Percentiles rank a stretch among this genome's conserved stretches.
Evolutionary conservation across 2,888 invertebrate species (phyloP).

Genomic region (Xylophagus ater): DNA sequence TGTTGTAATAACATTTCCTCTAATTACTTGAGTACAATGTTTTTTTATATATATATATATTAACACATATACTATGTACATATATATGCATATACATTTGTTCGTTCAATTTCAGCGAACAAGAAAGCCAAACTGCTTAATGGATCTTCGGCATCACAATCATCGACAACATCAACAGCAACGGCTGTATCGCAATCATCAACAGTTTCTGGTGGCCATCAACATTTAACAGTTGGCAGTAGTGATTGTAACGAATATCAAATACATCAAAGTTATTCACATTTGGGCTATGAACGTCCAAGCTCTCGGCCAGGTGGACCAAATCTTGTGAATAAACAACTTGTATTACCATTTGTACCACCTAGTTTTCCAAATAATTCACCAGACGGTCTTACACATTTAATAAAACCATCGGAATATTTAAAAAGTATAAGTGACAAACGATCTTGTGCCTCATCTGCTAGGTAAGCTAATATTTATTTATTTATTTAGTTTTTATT

Average conservation of each 20-base stretch:
- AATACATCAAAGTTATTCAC: slow-evolving; percentile 29
- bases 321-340: slow-evolving; percentile 73
- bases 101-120: slow-evolving; percentile 41
- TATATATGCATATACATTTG: neutral
- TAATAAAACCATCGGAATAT: slow-evolving; percentile 89
- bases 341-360: slow-evolving; percentile 80
- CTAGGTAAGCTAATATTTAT: slow-evolving; percentile 33
- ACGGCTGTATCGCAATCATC: slow-evolving; percentile 17
- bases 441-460: slow-evolving; percentile 41
- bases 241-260: slow-evolving; percentile 26
- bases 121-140: slow-evolving; percentile 41
- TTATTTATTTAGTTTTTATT: slow-evolving; percentile 2
- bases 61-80: slow-evolving; percentile 15
- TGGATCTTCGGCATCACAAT: slow-evolving; percentile 24
- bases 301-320: slow-evolving; percentile 36
- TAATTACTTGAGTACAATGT: slow-evolving; percentile 11
- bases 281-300: slow-evolving; percentile 20
- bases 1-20: slow-evolving; percentile 11
- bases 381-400: slow-evolving; percentile 62
- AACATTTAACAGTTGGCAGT: slow-evolving; percentile 7
- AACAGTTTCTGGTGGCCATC: slow-evolving; percentile 8
- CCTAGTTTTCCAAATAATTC: slow-evolving; percentile 69
- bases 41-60: slow-evolving; percentile 6
- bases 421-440: slow-evolving; percentile 67
- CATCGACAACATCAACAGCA: slow-evolving; percentile 19